phyloP scores from a whole-genome alignment of 2,113 vertebrate genomes.

The Muscicapa adusta region DNA sequence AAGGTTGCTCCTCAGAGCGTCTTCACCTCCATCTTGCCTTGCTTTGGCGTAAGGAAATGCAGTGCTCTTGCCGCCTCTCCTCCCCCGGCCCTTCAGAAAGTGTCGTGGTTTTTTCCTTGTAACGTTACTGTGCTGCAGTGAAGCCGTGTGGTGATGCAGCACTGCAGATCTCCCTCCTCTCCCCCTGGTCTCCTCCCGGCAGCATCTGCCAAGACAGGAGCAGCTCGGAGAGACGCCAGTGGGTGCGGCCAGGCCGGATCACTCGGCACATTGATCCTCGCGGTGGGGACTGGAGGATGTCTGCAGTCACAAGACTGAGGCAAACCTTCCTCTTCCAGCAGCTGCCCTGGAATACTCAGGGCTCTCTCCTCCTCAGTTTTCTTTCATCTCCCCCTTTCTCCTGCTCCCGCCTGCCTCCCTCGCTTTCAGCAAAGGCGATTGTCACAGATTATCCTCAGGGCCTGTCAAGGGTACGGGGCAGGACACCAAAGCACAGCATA shows the following conservation, averaged over 20 bases:
- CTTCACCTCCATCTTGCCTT: not conserved
- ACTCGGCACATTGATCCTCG: conserved; percentile 1
- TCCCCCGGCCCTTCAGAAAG: not conserved
- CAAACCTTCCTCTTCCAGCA: not conserved
- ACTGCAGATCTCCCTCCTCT: conserved; percentile 50
- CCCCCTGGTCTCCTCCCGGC: not conserved
- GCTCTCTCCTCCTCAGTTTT: not conserved
- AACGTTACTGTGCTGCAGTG: conserved; percentile 33
- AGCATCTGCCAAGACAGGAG: conserved; percentile 43
- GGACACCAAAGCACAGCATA: not conserved
- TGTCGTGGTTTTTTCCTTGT: not conserved
- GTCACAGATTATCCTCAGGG: not conserved
- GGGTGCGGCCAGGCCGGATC: conserved; percentile 42
- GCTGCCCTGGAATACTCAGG: not conserved
- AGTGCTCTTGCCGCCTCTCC: accelerated
- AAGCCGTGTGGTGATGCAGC: conserved; percentile 29
- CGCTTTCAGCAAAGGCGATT: conserved; percentile 2
- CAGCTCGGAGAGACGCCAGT: conserved; percentile 19
- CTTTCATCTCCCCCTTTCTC: not conserved
- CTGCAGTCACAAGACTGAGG: not conserved
- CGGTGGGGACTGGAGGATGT: not conserved
- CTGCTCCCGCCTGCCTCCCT: not conserved
- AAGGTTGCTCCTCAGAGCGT: not conserved
- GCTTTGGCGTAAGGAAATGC: accelerated
- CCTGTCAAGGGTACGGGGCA: not conserved